Evolutionary conservation across 2,113 vertebrate genomes (phyloP), one percentile per base, ranked within the genome.

Genomic region (Oenanthe melanoleuca): DNA sequence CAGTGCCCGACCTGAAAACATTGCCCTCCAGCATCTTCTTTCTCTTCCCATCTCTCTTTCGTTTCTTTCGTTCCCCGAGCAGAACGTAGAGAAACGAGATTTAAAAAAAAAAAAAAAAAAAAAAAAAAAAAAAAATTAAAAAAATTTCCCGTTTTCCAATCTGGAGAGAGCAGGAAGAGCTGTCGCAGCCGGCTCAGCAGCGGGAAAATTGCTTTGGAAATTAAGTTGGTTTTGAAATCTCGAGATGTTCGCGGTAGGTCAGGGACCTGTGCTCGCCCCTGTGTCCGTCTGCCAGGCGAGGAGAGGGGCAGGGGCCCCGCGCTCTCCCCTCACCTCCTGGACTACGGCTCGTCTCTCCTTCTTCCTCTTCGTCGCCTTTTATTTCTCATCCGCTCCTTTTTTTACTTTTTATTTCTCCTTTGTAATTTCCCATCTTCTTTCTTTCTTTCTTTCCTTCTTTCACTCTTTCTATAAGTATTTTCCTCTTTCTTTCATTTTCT

Each of bases 201-300:
- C 49, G 73, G 95, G 49, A 93, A 95, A 95, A 93, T 65, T 82
- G 66, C 45, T 17, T 87, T 89, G 47, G n/a, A 94, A 96, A 92
- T 88, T 69, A 65, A 71, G 18, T 33, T 72, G 63, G 28, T 90
- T 96, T 88, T 63, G 59, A 93, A 95, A 86, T 34, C 28, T 81
- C 12, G 66, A 89, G 55, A 45, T 82, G 25, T 14, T 56, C 15
- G 73, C 34, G 19, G 65, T 91, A 64, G 91, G 87, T 94, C 67
- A 79, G 92, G 88, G 71, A 73, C 45, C 78, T 53, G 25, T 28
- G 28, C 40, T 95, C 12, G 6, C 49, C n/a, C 42, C 19, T 45
- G 26, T 21, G 42, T 31, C 42, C 47, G 69, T 52, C 77, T 71
- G 81, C 42, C 24, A 28, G 53, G 70, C 1, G 4, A 75, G 11